phyloP scores from a whole-genome alignment of 2,797 vertebrate species.

The Sebastes matsubarae region DNA sequence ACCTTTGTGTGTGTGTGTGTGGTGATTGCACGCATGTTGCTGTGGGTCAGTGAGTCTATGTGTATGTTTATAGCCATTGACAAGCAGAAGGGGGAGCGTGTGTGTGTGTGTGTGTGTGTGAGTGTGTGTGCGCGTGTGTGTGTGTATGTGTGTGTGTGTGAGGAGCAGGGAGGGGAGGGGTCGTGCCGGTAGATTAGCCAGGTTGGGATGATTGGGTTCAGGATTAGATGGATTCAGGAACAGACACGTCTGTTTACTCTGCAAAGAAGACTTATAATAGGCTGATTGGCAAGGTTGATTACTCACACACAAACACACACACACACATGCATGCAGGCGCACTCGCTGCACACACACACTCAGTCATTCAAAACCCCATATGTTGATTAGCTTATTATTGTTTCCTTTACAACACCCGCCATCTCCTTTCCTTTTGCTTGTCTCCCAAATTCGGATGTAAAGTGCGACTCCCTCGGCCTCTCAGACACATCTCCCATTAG shows the following conservation, averaged over 20 bases:
- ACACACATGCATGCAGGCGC: constrained; percentile 26
- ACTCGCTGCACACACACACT: constrained; percentile 13
- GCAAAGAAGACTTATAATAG: constrained; percentile 69
- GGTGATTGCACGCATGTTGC: constrained; percentile 45
- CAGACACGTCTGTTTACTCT: constrained; percentile 76
- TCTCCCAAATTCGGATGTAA: constrained; percentile 51
- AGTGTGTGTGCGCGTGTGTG: background rate
- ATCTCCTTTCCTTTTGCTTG: constrained; percentile 24
- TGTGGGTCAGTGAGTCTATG: constrained; percentile 54
- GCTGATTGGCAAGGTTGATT: constrained; percentile 74
- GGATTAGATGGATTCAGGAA: constrained; percentile 78
- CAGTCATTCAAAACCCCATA: constrained; percentile 49
- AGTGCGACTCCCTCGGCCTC: constrained; percentile 32
- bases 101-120: constrained; percentile 8
- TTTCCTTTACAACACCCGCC: constrained; percentile 45
- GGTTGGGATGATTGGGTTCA: constrained; percentile 75
- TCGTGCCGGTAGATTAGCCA: constrained; percentile 69
- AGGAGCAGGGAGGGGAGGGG: constrained; percentile 31
- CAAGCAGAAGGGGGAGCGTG: constrained; percentile 7
- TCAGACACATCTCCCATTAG: constrained; percentile 58
- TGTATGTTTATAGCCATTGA: constrained; percentile 4
- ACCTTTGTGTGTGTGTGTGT: constrained; percentile 49
- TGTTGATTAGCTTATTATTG: constrained; percentile 65
- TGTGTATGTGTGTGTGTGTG: background rate
- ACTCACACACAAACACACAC: constrained; percentile 44